These are phyloP conservation scores for Panorpa germanica DNA, from an alignment of 2,888 invertebrate genomes.

Conservation along the genomic window DNA sequence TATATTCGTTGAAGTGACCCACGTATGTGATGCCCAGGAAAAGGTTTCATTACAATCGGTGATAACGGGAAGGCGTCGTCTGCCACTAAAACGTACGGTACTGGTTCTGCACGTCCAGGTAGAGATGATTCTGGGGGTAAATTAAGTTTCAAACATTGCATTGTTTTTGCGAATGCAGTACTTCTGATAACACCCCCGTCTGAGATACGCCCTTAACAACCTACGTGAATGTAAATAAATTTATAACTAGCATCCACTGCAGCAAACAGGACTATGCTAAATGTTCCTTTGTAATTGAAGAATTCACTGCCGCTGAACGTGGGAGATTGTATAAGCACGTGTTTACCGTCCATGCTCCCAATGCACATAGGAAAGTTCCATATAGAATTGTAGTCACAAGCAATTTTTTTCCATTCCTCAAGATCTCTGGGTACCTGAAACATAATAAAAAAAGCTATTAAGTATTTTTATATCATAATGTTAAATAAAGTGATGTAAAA, in stretches of 20 bases:
- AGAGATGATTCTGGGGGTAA: neutral
- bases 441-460: too few species aligned
- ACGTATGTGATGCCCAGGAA: neutral
- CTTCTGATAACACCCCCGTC: slow-evolving; percentile 13
- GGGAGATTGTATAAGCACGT: too few species aligned
- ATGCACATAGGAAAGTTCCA: too few species aligned
- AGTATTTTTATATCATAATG: too few species aligned
- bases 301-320: slow-evolving; percentile 15
- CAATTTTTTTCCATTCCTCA: too few species aligned
- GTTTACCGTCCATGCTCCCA: too few species aligned
- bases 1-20: too few species aligned
- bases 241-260: slow-evolving; percentile 16
- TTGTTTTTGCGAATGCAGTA: neutral
- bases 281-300: slow-evolving; percentile 17
- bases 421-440: too few species aligned
- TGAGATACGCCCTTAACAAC: slow-evolving; percentile 16
- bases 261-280: slow-evolving; percentile 17
- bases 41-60: slow-evolving; percentile 5
- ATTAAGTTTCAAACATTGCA: neutral
- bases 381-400: too few species aligned
- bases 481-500: too few species aligned
- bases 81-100: slow-evolving; percentile 4
- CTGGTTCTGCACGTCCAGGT: neutral
- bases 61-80: slow-evolving; percentile 11
- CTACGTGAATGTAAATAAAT: slow-evolving; percentile 18